Percentiles rank a stretch among this genome's conserved stretches.
phyloP scores from a whole-genome alignment of 2,113 vertebrate genomes.

The Lepus americanus region DNA sequence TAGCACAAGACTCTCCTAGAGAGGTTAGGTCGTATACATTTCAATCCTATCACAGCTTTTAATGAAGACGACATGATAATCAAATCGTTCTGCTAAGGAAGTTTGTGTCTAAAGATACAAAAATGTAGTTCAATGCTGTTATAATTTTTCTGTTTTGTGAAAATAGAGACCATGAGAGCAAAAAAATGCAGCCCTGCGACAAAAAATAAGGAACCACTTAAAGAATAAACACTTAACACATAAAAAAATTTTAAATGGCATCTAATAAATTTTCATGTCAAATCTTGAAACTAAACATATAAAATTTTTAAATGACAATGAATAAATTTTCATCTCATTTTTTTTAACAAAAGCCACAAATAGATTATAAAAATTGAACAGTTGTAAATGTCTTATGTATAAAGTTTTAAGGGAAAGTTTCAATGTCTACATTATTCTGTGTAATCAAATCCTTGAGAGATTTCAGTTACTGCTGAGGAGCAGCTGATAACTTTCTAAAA shows the following conservation, averaged over 20 bases:
- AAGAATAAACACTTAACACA: conserved; percentile 76
- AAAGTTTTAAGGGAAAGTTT: conserved; percentile 80
- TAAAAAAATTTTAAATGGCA: conserved; percentile 68
- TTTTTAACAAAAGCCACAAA: conserved; percentile 86
- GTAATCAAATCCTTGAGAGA: conserved; percentile 86
- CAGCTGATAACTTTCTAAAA: conserved; percentile 84
- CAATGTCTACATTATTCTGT: conserved; percentile 83
- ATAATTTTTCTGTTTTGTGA: conserved; percentile 47
- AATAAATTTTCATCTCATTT: conserved; percentile 74
- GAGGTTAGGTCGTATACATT: conserved; percentile 53
- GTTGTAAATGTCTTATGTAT: conserved; percentile 77
- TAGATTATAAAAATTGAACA: conserved; percentile 80
- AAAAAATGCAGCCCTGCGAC: conserved; percentile 53
- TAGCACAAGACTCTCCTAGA: conserved; percentile 73
- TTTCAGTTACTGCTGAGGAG: conserved; percentile 81
- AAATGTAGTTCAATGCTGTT: conserved; percentile 43
- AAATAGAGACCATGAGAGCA: conserved; percentile 70
- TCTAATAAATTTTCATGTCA: conserved; percentile 79
- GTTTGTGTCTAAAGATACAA: conserved; percentile 72
- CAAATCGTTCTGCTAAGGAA: conserved; percentile 59
- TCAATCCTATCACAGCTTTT: conserved; percentile 44
- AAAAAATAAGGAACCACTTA: conserved; percentile 61
- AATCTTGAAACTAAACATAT: conserved; percentile 83
- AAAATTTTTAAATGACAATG: conserved; percentile 76
- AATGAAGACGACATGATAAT: conserved; percentile 34